These are phyloP conservation scores for Astatotilapia flaviijosephi DNA, from an alignment of 2,113 vertebrate species.

Conservation along the genomic window DNA sequence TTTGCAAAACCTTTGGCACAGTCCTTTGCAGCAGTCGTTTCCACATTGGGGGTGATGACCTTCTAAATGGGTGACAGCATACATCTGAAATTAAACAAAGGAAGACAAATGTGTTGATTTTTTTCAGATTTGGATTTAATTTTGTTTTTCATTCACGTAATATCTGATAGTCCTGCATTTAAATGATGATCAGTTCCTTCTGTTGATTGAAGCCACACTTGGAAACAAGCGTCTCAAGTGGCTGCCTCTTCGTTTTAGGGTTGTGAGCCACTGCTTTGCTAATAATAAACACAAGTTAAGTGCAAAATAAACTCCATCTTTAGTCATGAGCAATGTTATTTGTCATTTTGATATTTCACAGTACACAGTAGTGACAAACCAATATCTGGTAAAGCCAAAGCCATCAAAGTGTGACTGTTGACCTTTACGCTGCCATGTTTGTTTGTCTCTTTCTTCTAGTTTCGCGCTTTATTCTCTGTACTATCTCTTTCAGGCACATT, in stretches of 20 bases:
- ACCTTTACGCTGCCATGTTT: slow-evolving; percentile 46
- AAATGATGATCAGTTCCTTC: not conserved
- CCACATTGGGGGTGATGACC: not conserved
- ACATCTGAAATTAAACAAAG: not conserved
- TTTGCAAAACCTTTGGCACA: not conserved
- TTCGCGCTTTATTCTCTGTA: not conserved
- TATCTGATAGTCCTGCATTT: not conserved
- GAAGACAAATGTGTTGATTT: not conserved
- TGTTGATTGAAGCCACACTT: not conserved
- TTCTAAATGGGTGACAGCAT: not conserved
- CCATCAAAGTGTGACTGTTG: slow-evolving; percentile 49
- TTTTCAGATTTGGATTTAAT: not conserved
- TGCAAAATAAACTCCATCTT: not conserved
- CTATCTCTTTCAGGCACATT: slow-evolving; percentile 25
- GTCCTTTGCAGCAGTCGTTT: not conserved
- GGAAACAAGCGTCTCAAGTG: not conserved
- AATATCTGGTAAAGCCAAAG: slow-evolving; percentile 27
- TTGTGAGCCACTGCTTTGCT: not conserved
- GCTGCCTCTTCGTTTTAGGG: not conserved
- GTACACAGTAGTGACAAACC: slow-evolving; percentile 6
- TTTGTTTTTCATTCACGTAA: not conserved
- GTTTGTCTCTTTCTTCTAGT: not conserved
- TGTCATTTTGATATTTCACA: slow-evolving; percentile 20
- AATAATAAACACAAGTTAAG: not conserved
- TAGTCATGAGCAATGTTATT: not conserved